Base-by-base conservation (phyloP, 1,140 invertebrate genomes). In the Pseudomyrmex dendroicus region DNA sequence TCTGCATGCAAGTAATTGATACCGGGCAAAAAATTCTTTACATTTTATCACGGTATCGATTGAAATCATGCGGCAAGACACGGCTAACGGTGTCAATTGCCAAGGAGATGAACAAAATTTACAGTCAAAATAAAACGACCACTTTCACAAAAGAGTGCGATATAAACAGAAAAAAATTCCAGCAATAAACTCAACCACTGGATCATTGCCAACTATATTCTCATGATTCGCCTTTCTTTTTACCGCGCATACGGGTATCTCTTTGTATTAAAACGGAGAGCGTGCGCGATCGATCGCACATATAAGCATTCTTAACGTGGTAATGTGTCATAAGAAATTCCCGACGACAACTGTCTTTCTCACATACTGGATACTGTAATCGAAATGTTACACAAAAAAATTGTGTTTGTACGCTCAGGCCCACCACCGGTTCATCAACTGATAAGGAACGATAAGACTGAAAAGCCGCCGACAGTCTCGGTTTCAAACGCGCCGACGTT, bases 361-460 rank as follows among this genome's bases (percentile, higher is more conserved):
- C 50, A 12, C 13, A 35, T 35, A 35, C 5, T 5, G 35, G 35
- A 5, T 5, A 35, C 5, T 7, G 5, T 7, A 35, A 35, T 35
- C 5, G 35, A 35, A 35, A 35, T 4, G 5, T 35, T 35, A 35
- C 35, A 35, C 35, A 35, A 35, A 64, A 35, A 35, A 54, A 13
- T 52, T 5, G 15, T 48, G 22, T 50, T 82, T 20, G 83, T 59
- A 50, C 15, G 73, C 62, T 7, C 54, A 94, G 94, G 93, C 90
- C 94, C 94, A 86, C 94, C 94, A 35, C 93, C 94, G 77, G 93
- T 94, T 84, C 94, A 94, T 73, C 94, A 94, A 90, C 90, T 94
- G 77, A 93, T 94, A 92, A 89, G 94, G 91, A 94, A 94, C 87
- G 94, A 94, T 92, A 94, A 94, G 93, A 94, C 94, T 94, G 94